phyloP scores from a whole-genome alignment of 2,113 vertebrate genomes.

The Tetrao urogallus region DNA sequence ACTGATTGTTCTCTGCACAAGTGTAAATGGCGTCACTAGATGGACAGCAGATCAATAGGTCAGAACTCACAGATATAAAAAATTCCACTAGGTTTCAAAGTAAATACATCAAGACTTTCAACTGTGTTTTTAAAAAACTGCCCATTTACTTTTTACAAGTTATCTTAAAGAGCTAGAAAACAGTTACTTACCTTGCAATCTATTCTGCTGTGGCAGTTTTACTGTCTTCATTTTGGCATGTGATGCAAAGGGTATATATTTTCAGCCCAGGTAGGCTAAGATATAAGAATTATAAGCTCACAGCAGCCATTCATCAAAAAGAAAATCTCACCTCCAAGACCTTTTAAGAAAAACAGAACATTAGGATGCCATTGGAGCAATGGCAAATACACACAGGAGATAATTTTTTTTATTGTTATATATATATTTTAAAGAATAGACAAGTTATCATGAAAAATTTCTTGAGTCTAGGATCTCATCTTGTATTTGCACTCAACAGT shows the following conservation, averaged over 20 bases:
- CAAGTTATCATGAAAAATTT: neutral
- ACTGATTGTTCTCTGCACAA: conserved; percentile 50
- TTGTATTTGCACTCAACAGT: neutral
- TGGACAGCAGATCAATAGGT: conserved; percentile 60
- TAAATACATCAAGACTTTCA: conserved; percentile 60
- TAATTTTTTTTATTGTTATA: neutral
- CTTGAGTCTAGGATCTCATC: neutral
- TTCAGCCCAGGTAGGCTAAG: conserved; percentile 14
- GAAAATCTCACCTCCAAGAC: neutral
- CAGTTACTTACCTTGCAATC: conserved; percentile 53
- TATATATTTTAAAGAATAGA: neutral
- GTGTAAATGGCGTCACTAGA: conserved; percentile 50
- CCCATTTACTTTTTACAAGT: conserved; percentile 49
- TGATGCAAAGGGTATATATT: conserved; percentile 48
- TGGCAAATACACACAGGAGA: neutral
- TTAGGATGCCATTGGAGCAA: neutral
- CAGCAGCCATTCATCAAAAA: conserved; percentile 28
- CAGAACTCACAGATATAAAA: conserved; percentile 57
- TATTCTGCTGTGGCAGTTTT: conserved; percentile 58
- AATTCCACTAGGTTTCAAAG: conserved; percentile 48
- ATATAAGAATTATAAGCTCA: conserved; percentile 30
- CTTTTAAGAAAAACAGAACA: conserved; percentile 38
- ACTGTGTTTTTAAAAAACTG: conserved; percentile 12
- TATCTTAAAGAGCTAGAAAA: conserved; percentile 50
- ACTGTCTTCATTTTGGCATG: conserved; percentile 38